A percentile compares a stretch with the other conserved stretches of the same genome.
Conservation (phyloP, 2,797 vertebrate genomes). For the Ammospiza maritima region DNA sequence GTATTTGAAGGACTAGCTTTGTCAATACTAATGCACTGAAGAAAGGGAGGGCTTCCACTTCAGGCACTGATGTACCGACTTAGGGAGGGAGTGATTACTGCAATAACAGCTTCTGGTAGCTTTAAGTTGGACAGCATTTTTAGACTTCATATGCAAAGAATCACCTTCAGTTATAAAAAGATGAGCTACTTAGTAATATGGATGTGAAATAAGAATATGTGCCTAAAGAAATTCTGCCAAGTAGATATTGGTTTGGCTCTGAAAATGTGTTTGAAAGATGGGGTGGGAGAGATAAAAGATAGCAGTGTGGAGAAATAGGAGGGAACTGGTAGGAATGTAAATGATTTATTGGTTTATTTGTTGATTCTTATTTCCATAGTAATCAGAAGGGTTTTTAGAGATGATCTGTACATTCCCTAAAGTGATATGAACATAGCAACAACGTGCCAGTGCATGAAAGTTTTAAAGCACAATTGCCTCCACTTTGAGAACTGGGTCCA, state of each 20-base stretch:
- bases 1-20: slow-evolving; percentile 52
- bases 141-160: slow-evolving; percentile 61
- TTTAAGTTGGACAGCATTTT: slow-evolving; percentile 68
- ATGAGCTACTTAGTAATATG: not conserved
- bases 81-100: slow-evolving; percentile 65
- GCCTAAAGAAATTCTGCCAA: slow-evolving; percentile 5
- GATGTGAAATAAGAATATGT: slow-evolving; percentile 34
- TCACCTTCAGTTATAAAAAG: slow-evolving; percentile 26
- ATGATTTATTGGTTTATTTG: slow-evolving; percentile 27
- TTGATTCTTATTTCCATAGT: slow-evolving; percentile 25
- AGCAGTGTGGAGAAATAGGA: not conserved
- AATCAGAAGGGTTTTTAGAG: not conserved
- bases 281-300: not conserved
- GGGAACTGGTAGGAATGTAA: not conserved
- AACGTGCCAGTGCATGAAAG: not conserved
- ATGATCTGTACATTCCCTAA: not conserved
- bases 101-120: slow-evolving; percentile 71
- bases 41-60: slow-evolving; percentile 53
- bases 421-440: not conserved
- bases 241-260: not conserved
- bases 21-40: slow-evolving; percentile 63
- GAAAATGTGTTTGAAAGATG: slow-evolving; percentile 13
- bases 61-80: slow-evolving; percentile 30
- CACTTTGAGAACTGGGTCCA: not conserved
- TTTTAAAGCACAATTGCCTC: not conserved